phyloP scores from a whole-genome alignment of 2,888 invertebrate genomes.

The Taphrorychus bicolor region DNA sequence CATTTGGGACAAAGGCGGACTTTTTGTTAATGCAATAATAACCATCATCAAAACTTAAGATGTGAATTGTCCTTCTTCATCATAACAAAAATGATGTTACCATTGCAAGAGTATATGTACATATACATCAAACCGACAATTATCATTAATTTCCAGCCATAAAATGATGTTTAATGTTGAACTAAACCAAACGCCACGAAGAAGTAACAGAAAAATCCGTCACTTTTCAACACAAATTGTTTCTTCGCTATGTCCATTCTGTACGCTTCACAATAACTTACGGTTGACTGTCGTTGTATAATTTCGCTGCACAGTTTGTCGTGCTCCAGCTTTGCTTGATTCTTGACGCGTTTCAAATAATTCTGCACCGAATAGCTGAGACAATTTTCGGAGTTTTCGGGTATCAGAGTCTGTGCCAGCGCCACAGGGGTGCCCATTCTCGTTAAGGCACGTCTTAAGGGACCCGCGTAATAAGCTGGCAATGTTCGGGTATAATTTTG shows the following conservation, averaged over 20 bases:
- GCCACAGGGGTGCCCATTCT: conserved; percentile 88
- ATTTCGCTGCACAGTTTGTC: conserved; percentile 86
- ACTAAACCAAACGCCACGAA: too few species aligned
- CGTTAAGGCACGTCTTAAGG: conserved; percentile 86
- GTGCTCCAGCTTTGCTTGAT: conserved; percentile 90
- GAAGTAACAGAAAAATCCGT: too few species aligned
- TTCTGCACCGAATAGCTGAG: conserved; percentile 92
- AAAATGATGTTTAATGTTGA: too few species aligned
- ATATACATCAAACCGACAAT: too few species aligned
- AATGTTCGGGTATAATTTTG: conserved; percentile 94
- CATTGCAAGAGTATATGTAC: too few species aligned
- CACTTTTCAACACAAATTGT: too few species aligned
- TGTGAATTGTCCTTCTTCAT: too few species aligned
- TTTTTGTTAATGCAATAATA: not conserved
- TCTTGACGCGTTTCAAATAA: conserved; percentile 94
- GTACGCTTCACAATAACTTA: too few species aligned
- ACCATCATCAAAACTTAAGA: too few species aligned
- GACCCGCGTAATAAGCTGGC: conserved; percentile 93
- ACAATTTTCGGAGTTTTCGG: conserved; percentile 92
- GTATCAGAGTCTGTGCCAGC: conserved; percentile 82
- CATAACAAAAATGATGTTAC: too few species aligned
- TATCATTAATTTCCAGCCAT: too few species aligned
- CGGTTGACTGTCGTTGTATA: conserved; percentile 66
- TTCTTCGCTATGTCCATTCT: too few species aligned
- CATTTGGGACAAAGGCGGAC: not conserved